phyloP scores from a whole-genome alignment of 23 tunicate species.

The Diplosoma virens region DNA sequence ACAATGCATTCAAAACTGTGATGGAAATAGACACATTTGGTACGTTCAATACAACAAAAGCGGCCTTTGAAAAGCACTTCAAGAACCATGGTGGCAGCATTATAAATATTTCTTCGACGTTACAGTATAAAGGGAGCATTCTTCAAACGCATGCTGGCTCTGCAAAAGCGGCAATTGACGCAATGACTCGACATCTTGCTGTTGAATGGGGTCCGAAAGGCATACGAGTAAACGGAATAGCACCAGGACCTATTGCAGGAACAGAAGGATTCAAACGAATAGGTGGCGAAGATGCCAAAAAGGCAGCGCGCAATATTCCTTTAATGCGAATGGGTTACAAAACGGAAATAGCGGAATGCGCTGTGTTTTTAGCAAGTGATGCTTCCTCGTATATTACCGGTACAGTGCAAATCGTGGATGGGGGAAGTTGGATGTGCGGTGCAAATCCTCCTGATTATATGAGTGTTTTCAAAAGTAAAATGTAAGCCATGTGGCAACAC shows the following conservation, averaged over 20 bases:
- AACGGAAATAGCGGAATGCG: conserved; percentile 83
- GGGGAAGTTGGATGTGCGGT: conserved; percentile 85
- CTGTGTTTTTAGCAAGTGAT: conserved; percentile 65
- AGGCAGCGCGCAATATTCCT: conserved; percentile 35
- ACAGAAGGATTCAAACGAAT: conserved; percentile 75
- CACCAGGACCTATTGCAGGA: conserved; percentile 91
- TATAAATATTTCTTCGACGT: conserved; percentile 70
- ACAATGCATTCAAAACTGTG: conserved; percentile 81
- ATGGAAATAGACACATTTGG: conserved; percentile 91
- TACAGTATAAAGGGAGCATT: conserved; percentile 55
- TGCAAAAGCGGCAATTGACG: conserved; percentile 93
- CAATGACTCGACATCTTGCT: conserved; percentile 89
- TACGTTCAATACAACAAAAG: conserved; percentile 77
- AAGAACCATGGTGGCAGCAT: conserved; percentile 82
- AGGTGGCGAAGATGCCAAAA: conserved; percentile 63
- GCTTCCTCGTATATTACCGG: conserved; percentile 82
- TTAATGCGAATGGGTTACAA: conserved; percentile 67
- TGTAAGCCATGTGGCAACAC: no score
- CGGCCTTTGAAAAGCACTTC: conserved; percentile 68
- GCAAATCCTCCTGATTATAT: no score
- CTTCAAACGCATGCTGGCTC: conserved; percentile 86
- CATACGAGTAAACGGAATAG: conserved; percentile 71
- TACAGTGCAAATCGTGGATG: conserved; percentile 73
- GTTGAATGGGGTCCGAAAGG: conserved; percentile 77
- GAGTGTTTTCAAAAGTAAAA: no score